Base-by-base conservation (phyloP, 2,113 vertebrate species). In the Chauna torquata region DNA sequence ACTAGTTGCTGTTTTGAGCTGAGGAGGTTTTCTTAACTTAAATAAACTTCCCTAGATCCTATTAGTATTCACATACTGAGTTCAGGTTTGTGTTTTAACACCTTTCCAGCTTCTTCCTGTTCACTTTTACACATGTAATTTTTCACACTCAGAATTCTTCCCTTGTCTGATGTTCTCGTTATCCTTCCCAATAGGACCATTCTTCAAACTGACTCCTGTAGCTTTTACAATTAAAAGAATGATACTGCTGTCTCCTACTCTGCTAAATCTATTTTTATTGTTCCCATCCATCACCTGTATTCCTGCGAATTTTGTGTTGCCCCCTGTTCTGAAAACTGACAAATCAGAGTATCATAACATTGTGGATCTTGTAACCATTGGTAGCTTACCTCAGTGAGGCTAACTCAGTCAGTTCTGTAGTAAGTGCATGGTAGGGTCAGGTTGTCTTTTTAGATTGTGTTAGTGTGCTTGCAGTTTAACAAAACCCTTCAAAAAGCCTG, bases 401-500 rank as follows among this genome's bases (percentile, higher is more conserved):
- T 57, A 19, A 32, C 12, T 58, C 4, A 1, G 8, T 77, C 25
- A 59, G 19, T 49, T 49, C 6, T 24, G 4, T n/a, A 40, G 4
- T 45, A 34, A 65, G 6, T 27, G 27, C 34, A 5, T 80, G 45
- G 34, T 16, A 14, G 2, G 4, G 7, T 82, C 45, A 58, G 11
- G 3, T 62, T 91, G 13, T 59, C 54, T 61, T 16, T 68, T 89
- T 28, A 13, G 12, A 16, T 65, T 65, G 8, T 6, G 16, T 61
- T 83, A 30, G 1, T 66, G 10, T 45, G 5, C 28, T 64, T 72
- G 10, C 27, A 30, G 36, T 76, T 80, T 0, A 0, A 38, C 10
- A 59, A 54, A 59, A 24, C 49, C 49, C 47, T 86, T 38, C 42
- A 78, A 30, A 5, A 91, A 66, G 52, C 8, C 20, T 79, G 12